Evolutionary conservation across 2,888 invertebrate genomes (phyloP).

Genomic region (Sphecodes monilicornis): DNA sequence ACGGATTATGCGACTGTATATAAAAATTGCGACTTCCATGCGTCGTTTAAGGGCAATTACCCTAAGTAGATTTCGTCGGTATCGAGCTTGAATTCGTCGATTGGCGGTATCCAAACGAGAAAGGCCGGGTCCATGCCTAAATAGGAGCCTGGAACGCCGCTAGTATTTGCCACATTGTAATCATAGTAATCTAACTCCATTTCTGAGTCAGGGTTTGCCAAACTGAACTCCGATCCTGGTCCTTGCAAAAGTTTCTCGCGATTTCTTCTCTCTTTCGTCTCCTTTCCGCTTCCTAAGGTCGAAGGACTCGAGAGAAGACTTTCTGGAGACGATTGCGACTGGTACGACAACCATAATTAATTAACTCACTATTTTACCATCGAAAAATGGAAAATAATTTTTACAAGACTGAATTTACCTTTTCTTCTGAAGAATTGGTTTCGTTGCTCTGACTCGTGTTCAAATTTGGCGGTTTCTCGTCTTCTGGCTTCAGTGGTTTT

Average conservation of each 20-base stretch:
- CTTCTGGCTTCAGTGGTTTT: conserved; percentile 18
- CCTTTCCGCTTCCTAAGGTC: conserved; percentile 82
- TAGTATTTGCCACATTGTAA: conserved; percentile 93
- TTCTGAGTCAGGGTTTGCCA: conserved; percentile 90
- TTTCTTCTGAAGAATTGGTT: conserved; percentile 29
- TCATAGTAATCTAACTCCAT: conserved; percentile 95
- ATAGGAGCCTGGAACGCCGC: conserved; percentile 94
- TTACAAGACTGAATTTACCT: conserved; percentile 19
- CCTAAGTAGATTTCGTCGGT: conserved; percentile 44
- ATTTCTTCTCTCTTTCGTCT: conserved; percentile 92
- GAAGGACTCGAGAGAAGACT: conserved; percentile 78
- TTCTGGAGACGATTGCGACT: conserved; percentile 78
- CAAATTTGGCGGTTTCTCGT: conserved; percentile 8
- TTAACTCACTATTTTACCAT: not conserved
- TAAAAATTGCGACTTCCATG: not conserved
- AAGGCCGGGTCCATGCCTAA: conserved; percentile 96
- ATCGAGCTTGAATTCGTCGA: conserved; percentile 83
- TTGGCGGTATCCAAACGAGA: conserved; percentile 94
- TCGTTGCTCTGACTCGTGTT: conserved; percentile 23
- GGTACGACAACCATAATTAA: not conserved
- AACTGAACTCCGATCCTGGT: conserved; percentile 91
- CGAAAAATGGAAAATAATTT: not conserved
- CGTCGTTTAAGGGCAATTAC: conserved; percentile 13
- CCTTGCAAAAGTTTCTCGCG: conserved; percentile 88
- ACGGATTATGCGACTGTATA: no score